Conservation (phyloP, 2,797 vertebrate species). For the Periparus ater region DNA sequence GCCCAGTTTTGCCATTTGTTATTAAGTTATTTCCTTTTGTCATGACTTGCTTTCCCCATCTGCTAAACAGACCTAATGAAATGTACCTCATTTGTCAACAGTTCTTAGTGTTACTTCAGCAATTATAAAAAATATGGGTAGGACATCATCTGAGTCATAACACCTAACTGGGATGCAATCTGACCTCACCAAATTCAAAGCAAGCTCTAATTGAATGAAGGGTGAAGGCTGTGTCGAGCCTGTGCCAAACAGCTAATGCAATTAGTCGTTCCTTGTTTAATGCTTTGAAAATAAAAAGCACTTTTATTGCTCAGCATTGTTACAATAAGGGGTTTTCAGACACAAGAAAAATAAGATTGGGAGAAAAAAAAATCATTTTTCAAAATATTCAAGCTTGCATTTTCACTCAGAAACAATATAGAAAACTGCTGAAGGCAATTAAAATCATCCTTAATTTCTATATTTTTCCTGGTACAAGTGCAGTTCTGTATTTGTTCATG, state of each 20-base stretch:
- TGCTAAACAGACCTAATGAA: background rate
- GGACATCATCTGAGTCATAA: background rate
- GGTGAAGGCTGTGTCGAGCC: background rate
- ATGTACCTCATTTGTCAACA: slow-evolving; percentile 16
- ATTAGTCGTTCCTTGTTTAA: slow-evolving; percentile 24
- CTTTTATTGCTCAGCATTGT: background rate
- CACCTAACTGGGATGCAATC: background rate
- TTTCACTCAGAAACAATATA: background rate
- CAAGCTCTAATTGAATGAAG: slow-evolving; percentile 8
- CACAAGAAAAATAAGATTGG: background rate
- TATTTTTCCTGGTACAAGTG: background rate
- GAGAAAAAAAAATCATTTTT: background rate
- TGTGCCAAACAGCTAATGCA: slow-evolving; percentile 1
- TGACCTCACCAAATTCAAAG: slow-evolving; percentile 26
- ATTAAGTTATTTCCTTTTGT: background rate
- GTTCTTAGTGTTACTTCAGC: background rate
- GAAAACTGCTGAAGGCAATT: background rate
- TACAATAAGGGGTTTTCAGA: background rate
- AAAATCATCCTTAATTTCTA: background rate
- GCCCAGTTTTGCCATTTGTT: background rate
- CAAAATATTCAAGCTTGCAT: background rate
- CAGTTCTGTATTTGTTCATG: background rate
- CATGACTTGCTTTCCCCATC: background rate
- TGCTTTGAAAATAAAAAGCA: background rate
- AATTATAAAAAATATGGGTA: background rate